phyloP scores from a whole-genome alignment of 2,888 invertebrate species.

The Zootermopsis nevadensis region DNA sequence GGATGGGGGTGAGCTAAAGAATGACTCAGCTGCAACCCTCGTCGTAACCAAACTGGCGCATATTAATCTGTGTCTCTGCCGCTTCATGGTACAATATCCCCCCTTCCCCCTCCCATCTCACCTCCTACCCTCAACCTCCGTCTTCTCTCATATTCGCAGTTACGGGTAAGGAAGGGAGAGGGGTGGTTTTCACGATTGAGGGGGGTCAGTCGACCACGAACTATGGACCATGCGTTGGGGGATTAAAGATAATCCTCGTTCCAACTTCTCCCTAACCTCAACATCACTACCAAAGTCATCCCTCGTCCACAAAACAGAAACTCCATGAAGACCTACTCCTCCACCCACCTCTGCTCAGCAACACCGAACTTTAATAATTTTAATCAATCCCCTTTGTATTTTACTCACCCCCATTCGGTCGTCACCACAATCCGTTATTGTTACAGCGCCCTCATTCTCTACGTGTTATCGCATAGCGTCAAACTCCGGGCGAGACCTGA shows the following conservation, averaged over 20 bases:
- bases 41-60: constrained; percentile 35
- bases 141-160: constrained; percentile 16
- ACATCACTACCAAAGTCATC: constrained; percentile 20
- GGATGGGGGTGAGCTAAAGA: constrained; percentile 35
- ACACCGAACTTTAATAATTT: constrained; percentile 43
- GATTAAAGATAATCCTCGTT: constrained; percentile 40
- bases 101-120: neutral
- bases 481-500: neutral
- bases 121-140: neutral
- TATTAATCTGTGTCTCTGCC: constrained; percentile 44
- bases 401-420: neutral
- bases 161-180: neutral
- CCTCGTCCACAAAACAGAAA: neutral
- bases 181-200: constrained; percentile 14
- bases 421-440: constrained; percentile 39
- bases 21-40: constrained; percentile 28
- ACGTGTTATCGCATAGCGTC: constrained; percentile 32
- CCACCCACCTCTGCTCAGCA: neutral
- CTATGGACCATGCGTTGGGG: constrained; percentile 31
- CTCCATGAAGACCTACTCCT: constrained; percentile 16
- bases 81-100: constrained; percentile 16
- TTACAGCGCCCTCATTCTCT: constrained; percentile 1
- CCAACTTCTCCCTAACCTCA: constrained; percentile 19
- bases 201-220: constrained; percentile 36
- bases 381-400: constrained; percentile 40